phyloP scores from a whole-genome alignment of 1,140 invertebrate species.

The Gonioctena quinquepunctata region DNA sequence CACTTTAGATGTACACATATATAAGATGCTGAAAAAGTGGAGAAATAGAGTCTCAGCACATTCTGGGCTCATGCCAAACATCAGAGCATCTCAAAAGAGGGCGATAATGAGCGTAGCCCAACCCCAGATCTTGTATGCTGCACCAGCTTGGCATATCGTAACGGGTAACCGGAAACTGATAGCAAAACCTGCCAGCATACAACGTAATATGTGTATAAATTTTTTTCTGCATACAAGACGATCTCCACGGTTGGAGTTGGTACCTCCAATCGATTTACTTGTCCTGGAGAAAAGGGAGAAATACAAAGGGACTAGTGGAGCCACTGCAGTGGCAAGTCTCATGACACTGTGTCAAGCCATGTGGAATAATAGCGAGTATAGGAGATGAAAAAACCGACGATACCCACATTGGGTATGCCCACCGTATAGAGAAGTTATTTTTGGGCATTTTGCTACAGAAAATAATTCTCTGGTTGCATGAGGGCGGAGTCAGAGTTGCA shows the following conservation, averaged over 20 bases:
- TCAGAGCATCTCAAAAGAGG: no score
- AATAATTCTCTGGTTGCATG: conserved; percentile 21
- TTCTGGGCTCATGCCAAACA: no score
- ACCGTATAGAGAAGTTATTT: conserved; percentile 13
- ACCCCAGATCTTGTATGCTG: no score
- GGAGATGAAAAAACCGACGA: neutral
- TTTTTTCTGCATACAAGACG: neutral
- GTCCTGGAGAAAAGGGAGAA: neutral
- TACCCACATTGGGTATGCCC: neutral
- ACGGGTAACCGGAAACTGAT: no score
- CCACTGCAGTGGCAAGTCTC: neutral
- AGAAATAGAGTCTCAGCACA: no score
- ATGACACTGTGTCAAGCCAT: neutral
- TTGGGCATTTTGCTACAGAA: conserved; percentile 34
- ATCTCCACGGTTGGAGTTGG: neutral
- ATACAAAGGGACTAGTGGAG: neutral
- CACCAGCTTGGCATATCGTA: no score
- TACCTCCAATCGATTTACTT: neutral
- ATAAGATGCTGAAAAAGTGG: no score
- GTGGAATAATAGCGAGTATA: neutral
- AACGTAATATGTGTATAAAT: neutral
- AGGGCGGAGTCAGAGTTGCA: neutral
- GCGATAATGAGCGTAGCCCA: no score
- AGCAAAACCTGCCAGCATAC: neutral
- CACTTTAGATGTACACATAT: no score